Evolutionary conservation across 2,797 vertebrate genomes (phyloP), one percentile per base, ranked within the genome.

Genomic region (Nannoperca australis): DNA sequence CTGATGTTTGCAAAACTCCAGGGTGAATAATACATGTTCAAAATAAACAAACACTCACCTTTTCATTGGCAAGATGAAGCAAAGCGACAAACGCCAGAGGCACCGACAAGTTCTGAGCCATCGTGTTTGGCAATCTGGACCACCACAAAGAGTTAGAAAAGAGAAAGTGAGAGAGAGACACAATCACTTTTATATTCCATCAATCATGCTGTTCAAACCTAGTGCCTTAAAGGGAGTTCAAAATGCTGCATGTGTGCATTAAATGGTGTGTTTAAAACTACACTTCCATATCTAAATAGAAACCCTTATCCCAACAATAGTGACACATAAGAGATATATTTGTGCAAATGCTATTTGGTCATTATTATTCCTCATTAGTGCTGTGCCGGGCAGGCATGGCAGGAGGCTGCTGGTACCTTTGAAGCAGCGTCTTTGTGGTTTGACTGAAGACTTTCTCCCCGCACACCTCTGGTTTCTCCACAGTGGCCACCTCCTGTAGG

Each of bases 1-100:
- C 2, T 1, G 9, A 9, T 36, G 36, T 36, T 36, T 36, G 36
- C 18, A 47, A 36, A 59, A 38, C 27, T 45, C 24, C 1, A 8
- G 10, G 13, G 13, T 15, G 7, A 24, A 6, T 27, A 27, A 27
- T 27, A 27, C 24, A 27, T 20, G 44, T 49, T 64, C 27, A 27
- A 60, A 8, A 36, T 30, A 5, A 51, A 61, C 4, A 53, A 34
- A 22, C 49, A 45, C 74, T 85, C 83, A 99, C 98, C 96, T 98
- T 99, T 91, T 99, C 98, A 40, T 96, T 99, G 67, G 98, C 97
- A 61, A 99, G 89, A 78, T 99, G 97, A 78, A 99, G 94, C 77
- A 99, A 96, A 76, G 96, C 97, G 0, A 95, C 91, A 30, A 99
- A 99, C 0, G 97, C 98, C 89, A 98, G 82, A 0, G 98, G 97